Evolutionary conservation across 2,113 vertebrate species (phyloP), one percentile per base, ranked within the genome.

Genomic region (Xiphophorus hellerii): DNA sequence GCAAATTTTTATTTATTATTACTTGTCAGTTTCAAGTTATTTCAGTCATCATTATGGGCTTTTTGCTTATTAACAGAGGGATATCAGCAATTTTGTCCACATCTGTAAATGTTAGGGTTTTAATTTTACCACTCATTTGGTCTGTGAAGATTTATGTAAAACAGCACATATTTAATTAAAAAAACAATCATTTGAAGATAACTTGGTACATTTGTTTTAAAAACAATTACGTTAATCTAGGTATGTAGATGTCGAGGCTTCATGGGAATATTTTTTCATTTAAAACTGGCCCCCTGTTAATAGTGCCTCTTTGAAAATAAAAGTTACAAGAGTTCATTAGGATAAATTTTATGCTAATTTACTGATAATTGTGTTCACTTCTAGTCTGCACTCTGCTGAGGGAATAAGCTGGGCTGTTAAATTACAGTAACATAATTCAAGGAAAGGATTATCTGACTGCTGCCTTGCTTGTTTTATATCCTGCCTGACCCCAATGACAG

Each of bases 291-390:
- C 51, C 51, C 25, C 31, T 60, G 13, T 70, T 70, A 13, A 67
- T 29, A 67, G 30, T 35, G 30, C 35, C 30, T 70, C 69, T 20
- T 69, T 33, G 69, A 78, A 78, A 60, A 58, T 30, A n/a, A n/a
- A 58, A 25, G 29, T 35, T 71, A 25, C 22, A 69, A 44, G 58
- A 76, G 69, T 67, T 82, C 60, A 68, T 63, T 61, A 25, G 22
- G 68, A 58, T 14, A 39, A 39, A 65, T 69, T 35, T 74, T 39
- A 27, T 20, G 33, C 12, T 66, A 37, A 84, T 76, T 78, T 78
- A 42, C 68, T 69, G 64, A 66, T 64, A 71, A 73, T 71, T 78
- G 62, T 20, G 73, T 84, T 78, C 63, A 68, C 77, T 80, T 54
- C 6, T 0, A 77, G 37, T 44, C 22, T 22, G 15, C n/a, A 30